A percentile compares a stretch with the other conserved stretches of the same genome.
Conservation (phyloP, 2,888 invertebrate genomes). For the Norana najaformis region DNA sequence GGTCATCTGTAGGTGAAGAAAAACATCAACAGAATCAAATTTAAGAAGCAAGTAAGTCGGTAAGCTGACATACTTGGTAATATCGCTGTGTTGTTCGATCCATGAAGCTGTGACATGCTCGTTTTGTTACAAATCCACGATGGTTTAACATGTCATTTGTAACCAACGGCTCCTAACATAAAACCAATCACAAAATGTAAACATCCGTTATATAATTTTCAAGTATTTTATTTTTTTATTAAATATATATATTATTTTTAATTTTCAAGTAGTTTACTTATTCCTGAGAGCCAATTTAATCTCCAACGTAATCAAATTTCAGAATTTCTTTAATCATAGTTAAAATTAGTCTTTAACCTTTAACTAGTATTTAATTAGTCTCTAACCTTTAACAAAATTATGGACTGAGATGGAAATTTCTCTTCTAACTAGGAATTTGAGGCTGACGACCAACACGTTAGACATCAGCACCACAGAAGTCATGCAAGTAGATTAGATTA, state of each 20-base stretch:
- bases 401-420: neutral
- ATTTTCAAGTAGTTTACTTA: neutral
- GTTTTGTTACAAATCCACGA: slow-evolving; percentile 79
- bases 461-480: neutral
- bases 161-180: slow-evolving; percentile 76
- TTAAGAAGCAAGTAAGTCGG: no score
- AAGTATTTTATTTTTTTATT: neutral
- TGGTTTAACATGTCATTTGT: slow-evolving; percentile 88
- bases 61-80: slow-evolving; percentile 58
- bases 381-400: neutral
- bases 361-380: no score
- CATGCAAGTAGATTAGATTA: neutral
- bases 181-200: neutral
- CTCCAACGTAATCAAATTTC: neutral
- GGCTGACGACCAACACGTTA: neutral
- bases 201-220: neutral
- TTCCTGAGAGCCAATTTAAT: neutral
- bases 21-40: neutral
- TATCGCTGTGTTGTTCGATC: slow-evolving; percentile 82
- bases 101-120: slow-evolving; percentile 80
- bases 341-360: no score
- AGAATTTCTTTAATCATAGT: neutral
- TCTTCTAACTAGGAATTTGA: neutral
- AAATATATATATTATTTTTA: no score
- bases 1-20: no score